Evolutionary conservation across 2,113 vertebrate species (phyloP).

Genomic region (Caretta caretta): DNA sequence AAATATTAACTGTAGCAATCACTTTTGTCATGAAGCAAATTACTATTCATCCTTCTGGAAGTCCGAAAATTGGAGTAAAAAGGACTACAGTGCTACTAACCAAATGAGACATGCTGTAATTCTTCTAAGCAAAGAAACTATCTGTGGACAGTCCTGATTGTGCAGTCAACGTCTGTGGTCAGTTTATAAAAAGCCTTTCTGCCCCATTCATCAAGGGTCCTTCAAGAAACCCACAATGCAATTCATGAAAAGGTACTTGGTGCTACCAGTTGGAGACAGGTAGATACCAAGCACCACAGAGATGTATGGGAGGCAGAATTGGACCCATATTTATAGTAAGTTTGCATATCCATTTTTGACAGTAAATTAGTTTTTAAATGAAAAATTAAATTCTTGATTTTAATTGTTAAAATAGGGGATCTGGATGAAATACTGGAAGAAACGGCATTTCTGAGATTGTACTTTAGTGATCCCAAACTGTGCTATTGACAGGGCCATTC

Average conservation of each 20-base stretch:
- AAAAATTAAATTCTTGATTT: not conserved
- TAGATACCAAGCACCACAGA: not conserved
- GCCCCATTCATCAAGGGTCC: not conserved
- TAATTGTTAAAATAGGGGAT: not conserved
- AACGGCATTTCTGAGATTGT: not conserved
- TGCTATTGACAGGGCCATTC: not conserved
- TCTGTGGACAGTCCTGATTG: not conserved
- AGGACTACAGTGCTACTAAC: conserved; percentile 3
- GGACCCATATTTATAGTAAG: not conserved
- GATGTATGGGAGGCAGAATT: not conserved
- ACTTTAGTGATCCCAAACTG: not conserved
- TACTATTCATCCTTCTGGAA: not conserved
- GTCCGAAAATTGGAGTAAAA: not conserved
- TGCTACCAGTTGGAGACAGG: not conserved
- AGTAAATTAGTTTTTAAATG: not conserved
- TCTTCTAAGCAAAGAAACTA: not conserved
- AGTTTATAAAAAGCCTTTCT: not conserved
- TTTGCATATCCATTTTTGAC: not conserved
- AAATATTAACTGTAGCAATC: not conserved
- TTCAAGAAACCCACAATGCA: not conserved
- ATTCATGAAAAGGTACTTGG: not conserved
- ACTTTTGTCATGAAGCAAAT: not conserved
- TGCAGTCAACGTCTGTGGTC: not conserved
- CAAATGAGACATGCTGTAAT: not conserved
- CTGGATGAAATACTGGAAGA: not conserved